A percentile compares a stretch with the other conserved stretches of the same genome.
phyloP scores from a whole-genome alignment of 2,888 invertebrate genomes.

The Ophraella communa region DNA sequence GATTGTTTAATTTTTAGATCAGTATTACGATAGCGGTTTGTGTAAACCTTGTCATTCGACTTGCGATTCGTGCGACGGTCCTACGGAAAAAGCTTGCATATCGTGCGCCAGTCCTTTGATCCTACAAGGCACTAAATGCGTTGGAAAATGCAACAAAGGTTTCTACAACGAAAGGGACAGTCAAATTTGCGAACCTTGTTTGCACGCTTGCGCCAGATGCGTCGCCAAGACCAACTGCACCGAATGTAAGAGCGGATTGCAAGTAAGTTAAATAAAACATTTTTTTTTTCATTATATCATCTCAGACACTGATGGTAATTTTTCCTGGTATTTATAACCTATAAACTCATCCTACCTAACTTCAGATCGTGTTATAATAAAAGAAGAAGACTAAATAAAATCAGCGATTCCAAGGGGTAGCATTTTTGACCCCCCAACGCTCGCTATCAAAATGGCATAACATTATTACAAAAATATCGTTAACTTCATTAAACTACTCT shows the following conservation, averaged over 20 bases:
- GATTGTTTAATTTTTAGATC: conserved; percentile 61
- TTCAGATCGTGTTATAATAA: no score
- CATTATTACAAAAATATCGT: no score
- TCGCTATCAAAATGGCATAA: no score
- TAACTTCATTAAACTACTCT: no score
- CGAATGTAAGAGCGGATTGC: conserved; percentile 75
- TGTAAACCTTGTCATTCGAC: conserved; percentile 80
- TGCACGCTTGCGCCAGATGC: conserved; percentile 80
- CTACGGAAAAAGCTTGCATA: conserved; percentile 74
- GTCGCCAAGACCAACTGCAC: conserved; percentile 82
- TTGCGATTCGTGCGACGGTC: conserved; percentile 84
- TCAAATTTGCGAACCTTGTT: conserved; percentile 73
- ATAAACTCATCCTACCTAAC: no score
- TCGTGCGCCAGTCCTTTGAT: conserved; percentile 77
- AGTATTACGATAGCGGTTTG: conserved; percentile 73
- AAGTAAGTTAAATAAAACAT: conserved; percentile 53
- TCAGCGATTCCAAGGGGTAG: no score
- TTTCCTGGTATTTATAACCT: no score
- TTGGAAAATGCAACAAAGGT: conserved; percentile 77
- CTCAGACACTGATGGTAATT: no score
- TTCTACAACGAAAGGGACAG: conserved; percentile 72
- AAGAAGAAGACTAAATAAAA: no score
- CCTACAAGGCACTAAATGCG: conserved; percentile 76
- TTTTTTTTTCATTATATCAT: background rate
- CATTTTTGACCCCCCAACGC: no score